phyloP scores from a whole-genome alignment of 2,797 vertebrate species.

The Pygocentrus nattereri region DNA sequence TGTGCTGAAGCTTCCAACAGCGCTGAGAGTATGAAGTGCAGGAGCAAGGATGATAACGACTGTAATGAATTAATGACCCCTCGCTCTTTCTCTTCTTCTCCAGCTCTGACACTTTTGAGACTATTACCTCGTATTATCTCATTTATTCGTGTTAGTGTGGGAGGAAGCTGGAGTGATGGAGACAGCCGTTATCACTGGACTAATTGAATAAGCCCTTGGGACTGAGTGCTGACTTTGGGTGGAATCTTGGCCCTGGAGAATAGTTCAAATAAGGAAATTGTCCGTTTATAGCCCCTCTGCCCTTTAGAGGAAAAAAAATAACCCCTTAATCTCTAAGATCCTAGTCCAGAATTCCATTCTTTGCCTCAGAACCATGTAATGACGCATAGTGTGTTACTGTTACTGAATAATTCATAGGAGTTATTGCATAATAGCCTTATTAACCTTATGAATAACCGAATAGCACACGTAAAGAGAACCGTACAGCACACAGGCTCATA shows the following conservation, averaged over 20 bases:
- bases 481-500: too few relatives aligned
- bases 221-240: neutral
- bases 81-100: constrained; percentile 34
- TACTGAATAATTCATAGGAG: too few relatives aligned
- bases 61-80: constrained; percentile 42
- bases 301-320: neutral
- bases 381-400: too few relatives aligned
- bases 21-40: constrained; percentile 2
- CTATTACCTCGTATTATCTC: constrained; percentile 38
- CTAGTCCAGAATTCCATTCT: neutral
- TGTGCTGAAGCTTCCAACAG: neutral
- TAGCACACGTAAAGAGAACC: too few relatives aligned
- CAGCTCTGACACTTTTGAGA: constrained; percentile 13
- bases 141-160: constrained; percentile 1
- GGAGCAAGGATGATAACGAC: constrained; percentile 34
- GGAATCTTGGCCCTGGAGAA: constrained; percentile 3
- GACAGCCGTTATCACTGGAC: constrained; percentile 19
- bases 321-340: neutral
- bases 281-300: constrained; percentile 2
- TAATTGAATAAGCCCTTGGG: constrained; percentile 32
- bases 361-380: neutral
- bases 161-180: neutral
- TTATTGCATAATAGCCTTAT: too few relatives aligned
- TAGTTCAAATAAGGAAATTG: constrained; percentile 19
- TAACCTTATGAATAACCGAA: too few relatives aligned